phyloP scores from a whole-genome alignment of 2,113 vertebrate genomes.

The Taxidea taxus region DNA sequence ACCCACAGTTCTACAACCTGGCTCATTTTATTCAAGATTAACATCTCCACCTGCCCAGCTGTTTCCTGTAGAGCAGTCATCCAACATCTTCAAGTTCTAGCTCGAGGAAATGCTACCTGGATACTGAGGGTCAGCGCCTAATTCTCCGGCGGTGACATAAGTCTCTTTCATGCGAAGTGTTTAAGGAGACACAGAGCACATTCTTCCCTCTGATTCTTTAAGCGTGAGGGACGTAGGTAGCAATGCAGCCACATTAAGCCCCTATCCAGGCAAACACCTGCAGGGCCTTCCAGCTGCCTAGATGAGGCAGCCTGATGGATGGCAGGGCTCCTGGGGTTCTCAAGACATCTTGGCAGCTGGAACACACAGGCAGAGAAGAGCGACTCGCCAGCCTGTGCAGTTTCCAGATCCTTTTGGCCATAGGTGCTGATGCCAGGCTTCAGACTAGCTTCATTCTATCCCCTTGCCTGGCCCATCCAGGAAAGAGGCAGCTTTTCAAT shows the following conservation, averaged over 20 bases:
- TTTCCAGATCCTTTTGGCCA: not conserved
- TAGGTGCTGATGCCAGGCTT: not conserved
- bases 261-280: not conserved
- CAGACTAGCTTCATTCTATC: not conserved
- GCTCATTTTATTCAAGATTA: not conserved
- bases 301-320: not conserved
- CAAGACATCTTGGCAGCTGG: not conserved
- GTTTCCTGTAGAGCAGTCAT: not conserved
- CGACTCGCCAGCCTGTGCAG: not conserved
- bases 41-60: not conserved
- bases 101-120: not conserved
- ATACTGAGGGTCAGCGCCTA: not conserved
- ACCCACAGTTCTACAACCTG: not conserved
- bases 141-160: not conserved
- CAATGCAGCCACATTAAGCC: not conserved
- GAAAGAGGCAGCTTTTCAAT: not conserved
- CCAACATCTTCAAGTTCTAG: not conserved
- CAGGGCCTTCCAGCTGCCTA: not conserved
- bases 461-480: too few species aligned
- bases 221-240: not conserved
- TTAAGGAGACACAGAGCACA: not conserved
- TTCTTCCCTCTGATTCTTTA: not conserved
- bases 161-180: not conserved
- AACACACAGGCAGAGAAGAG: not conserved
- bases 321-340: not conserved